These are phyloP conservation scores for Allygus modestus DNA, from an alignment of 2,888 invertebrate genomes.

Conservation along the genomic window DNA sequence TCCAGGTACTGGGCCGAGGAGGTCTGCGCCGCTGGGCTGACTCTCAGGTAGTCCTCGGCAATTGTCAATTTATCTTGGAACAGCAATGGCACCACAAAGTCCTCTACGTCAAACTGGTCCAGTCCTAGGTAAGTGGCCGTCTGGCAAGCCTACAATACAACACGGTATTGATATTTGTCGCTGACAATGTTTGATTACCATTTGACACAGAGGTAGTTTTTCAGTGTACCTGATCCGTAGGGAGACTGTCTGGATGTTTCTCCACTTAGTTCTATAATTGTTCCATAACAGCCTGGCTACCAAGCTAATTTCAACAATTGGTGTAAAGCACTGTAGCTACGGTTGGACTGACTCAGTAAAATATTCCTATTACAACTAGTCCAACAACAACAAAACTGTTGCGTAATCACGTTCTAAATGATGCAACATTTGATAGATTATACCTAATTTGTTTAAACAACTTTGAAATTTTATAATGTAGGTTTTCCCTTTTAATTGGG, in stretches of 20 bases:
- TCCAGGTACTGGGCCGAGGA: slow-evolving; percentile 49
- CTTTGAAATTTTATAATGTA: too few species aligned
- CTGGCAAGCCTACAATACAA: slow-evolving; percentile 80
- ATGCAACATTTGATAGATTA: too few species aligned
- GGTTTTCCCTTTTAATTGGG: too few species aligned
- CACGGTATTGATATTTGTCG: not conserved
- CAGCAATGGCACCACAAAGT: slow-evolving; percentile 86
- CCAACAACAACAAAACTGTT: too few species aligned
- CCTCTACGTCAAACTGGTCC: slow-evolving; percentile 82
- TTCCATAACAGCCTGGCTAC: too few species aligned
- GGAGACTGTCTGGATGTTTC: not conserved
- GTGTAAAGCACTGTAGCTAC: too few species aligned
- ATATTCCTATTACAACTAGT: too few species aligned
- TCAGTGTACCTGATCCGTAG: not conserved
- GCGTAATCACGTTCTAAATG: too few species aligned
- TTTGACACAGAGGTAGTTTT: not conserved
- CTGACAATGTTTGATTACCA: not conserved
- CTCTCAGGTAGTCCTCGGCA: slow-evolving; percentile 86
- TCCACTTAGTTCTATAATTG: too few species aligned
- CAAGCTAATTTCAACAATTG: too few species aligned
- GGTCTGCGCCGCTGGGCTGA: slow-evolving; percentile 74
- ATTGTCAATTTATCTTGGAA: slow-evolving; percentile 88
- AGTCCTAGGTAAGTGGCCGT: slow-evolving; percentile 82
- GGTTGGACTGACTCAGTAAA: too few species aligned
- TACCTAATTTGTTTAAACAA: too few species aligned